Base-by-base conservation (phyloP, 2,797 vertebrate species). In the Nyctibius grandis region DNA sequence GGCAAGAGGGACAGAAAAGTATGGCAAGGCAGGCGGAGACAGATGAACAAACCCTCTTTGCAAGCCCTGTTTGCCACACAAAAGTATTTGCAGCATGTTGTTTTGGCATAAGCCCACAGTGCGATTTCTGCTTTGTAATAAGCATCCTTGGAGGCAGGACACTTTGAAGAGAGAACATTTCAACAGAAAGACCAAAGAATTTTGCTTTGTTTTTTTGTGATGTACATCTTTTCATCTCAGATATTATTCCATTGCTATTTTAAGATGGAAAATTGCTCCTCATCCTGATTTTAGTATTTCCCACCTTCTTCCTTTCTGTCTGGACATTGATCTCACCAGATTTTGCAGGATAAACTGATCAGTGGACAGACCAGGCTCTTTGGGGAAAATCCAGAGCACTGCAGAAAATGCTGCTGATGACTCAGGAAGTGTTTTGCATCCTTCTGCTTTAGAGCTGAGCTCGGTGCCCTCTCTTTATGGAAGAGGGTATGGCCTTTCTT, bases 41-140 rank as follows among this genome's bases (percentile, higher is more conserved):
- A 85, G 88, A 91, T 33, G 75, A 93, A 65, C 74, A 75, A 90
- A 56, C 19, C 42, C 63, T 73, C 85, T 77, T 63, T 65, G 77
- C 48, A 15, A 56, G 73, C 36, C 68, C 45, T 81, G 65, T 57
- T 86, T 76, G 90, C 97, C 96, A 97, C 93, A 18, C 83, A 85
- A 81, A n/a, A 95, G 93, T 88, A 86, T 95, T 75, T 96, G 95
- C 96, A 81, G 83, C 63, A 13, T 22, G 65, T 2, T 78, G 91
- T 73, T 56, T 45, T 93, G 88, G 88, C 84, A 59, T 3, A 44
- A 77, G 63, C 40, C 70, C 65, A 63, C 67, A 42, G 33, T 50
- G 75, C 4, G 6, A 77, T 91, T 92, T 91, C 81, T 96, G 86
- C 91, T 94, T 67, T 60, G 77, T 82, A 93, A 94, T 79, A 59